phyloP scores from a whole-genome alignment of 2,113 vertebrate genomes.

The Odobenus rosmarus region DNA sequence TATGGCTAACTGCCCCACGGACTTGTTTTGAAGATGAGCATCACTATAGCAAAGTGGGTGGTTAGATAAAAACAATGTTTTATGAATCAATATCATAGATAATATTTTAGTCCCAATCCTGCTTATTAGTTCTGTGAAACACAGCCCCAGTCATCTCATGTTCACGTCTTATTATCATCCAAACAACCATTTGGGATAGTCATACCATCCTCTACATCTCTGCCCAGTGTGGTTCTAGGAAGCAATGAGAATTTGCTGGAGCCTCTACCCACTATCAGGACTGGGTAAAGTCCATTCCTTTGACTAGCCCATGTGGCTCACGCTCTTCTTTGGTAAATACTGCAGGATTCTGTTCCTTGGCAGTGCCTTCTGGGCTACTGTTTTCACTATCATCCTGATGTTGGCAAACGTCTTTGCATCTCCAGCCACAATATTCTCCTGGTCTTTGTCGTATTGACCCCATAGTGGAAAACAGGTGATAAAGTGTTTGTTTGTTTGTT shows the following conservation, averaged over 20 bases:
- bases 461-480: neutral
- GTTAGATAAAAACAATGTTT: slow-evolving; percentile 6
- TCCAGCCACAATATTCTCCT: neutral
- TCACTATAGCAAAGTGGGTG: neutral
- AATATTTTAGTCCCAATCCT: neutral
- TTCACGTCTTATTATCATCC: neutral
- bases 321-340: neutral
- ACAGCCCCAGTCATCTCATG: neutral
- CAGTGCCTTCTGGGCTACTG: neutral
- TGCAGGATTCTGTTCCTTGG: neutral
- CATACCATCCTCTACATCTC: neutral
- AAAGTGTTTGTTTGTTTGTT: neutral
- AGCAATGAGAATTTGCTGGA: neutral
- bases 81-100: slow-evolving; percentile 4
- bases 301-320: neutral
- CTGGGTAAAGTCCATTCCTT: neutral
- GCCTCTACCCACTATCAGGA: neutral
- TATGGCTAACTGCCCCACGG: neutral
- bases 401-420: neutral
- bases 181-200: neutral
- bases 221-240: neutral
- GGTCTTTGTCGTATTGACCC: neutral
- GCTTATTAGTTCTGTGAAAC: neutral
- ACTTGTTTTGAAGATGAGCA: neutral
- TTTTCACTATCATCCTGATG: neutral